Evolutionary conservation across 2,797 vertebrate species (phyloP).

Genomic region (Tympanoctomys barrerae): DNA sequence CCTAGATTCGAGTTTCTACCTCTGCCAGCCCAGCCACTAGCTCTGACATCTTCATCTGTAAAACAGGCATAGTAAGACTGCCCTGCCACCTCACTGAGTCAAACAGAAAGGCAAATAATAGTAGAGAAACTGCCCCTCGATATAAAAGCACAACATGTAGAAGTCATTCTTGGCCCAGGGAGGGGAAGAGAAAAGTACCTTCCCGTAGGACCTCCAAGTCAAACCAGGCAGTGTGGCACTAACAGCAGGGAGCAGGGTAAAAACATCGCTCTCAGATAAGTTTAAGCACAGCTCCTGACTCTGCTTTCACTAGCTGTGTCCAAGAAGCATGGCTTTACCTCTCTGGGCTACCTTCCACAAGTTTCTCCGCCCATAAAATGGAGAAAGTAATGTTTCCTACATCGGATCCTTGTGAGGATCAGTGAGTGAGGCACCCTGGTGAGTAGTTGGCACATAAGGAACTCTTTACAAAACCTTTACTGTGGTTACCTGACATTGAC

Average conservation of each 20-base stretch:
- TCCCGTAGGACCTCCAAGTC: not conserved
- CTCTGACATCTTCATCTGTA: slow-evolving; percentile 26
- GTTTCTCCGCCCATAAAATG: not conserved
- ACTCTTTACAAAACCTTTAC: not conserved
- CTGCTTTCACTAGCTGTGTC: not conserved
- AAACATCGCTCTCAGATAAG: not conserved
- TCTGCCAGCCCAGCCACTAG: not conserved
- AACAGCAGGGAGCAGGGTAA: not conserved
- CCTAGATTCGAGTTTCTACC: not conserved
- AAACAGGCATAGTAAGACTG: not conserved
- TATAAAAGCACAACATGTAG: not conserved
- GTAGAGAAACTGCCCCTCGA: not conserved
- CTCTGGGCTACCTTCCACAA: not conserved
- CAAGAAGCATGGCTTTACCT: not conserved
- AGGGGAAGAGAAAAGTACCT: not conserved
- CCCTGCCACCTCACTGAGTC: not conserved
- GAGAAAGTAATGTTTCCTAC: not conserved
- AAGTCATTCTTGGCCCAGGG: not conserved
- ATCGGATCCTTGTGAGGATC: not conserved
- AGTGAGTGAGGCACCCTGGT: not conserved
- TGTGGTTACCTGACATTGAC: not conserved
- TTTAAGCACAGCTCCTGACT: not conserved
- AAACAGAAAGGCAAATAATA: not conserved
- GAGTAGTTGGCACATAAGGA: not conserved
- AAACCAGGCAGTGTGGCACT: not conserved